Percentiles rank a stretch among this genome's conserved stretches.
Conservation (phyloP, 2,113 vertebrate genomes). For the Leptobrachium ailaonicum region DNA sequence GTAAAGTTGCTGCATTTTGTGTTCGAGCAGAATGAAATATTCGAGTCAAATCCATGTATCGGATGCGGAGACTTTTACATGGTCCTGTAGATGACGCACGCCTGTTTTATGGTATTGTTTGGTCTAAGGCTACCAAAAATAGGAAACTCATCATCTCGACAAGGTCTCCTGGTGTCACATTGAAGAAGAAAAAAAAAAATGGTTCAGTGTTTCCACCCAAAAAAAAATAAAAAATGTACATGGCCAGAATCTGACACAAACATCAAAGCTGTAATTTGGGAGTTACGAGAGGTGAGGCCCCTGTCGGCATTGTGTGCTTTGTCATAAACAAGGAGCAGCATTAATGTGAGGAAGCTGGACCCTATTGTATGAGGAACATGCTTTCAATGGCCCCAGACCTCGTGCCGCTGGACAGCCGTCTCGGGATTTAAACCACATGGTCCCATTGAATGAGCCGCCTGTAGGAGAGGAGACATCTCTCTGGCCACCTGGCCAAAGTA, state of each 20-base stretch:
- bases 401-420: constrained; percentile 65
- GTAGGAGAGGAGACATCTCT: neutral
- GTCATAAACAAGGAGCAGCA: constrained; percentile 62
- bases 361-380: constrained; percentile 64
- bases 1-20: too few species aligned
- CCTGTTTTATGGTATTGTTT: too few species aligned
- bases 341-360: constrained; percentile 67
- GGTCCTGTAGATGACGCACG: too few species aligned
- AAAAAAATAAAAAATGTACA: constrained; percentile 53
- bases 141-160: neutral
- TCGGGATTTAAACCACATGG: constrained; percentile 56
- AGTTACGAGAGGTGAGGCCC: constrained; percentile 62
- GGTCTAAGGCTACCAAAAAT: neutral
- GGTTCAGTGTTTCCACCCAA: neutral
- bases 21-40: too few species aligned
- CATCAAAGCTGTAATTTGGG: constrained; percentile 66
- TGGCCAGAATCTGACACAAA: constrained; percentile 55
- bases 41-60: too few species aligned
- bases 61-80: too few species aligned
- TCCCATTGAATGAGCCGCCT: neutral
- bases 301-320: constrained; percentile 63
- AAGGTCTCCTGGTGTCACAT: neutral
- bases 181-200: neutral
- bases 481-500: too few species aligned
- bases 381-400: constrained; percentile 64